Percentiles rank a stretch among this genome's conserved stretches.
These are phyloP conservation scores for Dascillus cervinus DNA, from an alignment of 2,888 invertebrate genomes.

Conservation along the genomic window DNA sequence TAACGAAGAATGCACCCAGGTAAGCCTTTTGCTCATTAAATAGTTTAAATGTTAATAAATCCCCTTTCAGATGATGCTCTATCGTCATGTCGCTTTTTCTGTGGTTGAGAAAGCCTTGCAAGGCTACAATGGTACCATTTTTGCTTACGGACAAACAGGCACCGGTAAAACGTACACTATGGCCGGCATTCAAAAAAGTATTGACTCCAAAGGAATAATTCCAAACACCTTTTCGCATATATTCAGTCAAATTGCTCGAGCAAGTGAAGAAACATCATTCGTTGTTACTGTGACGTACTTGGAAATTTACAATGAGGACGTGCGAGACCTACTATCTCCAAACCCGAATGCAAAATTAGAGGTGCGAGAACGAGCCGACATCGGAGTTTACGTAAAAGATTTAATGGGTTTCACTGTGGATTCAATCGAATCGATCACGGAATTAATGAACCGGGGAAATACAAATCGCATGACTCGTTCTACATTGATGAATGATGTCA, in stretches of 20 bases:
- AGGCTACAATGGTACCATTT: slow-evolving; percentile 93
- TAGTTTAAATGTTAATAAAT: background rate
- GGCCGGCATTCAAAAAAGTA: slow-evolving; percentile 83
- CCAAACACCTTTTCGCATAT: slow-evolving; percentile 99
- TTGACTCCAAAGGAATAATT: slow-evolving; percentile 91
- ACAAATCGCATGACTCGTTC: slow-evolving; percentile 87
- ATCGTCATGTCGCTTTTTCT: slow-evolving; percentile 91
- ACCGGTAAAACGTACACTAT: slow-evolving; percentile 99
- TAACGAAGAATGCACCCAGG: slow-evolving; percentile 76
- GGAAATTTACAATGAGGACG: slow-evolving; percentile 99
- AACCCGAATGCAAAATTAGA: slow-evolving; percentile 81
- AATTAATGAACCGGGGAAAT: slow-evolving; percentile 75
- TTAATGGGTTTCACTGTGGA: slow-evolving; percentile 96
- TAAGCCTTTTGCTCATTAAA: slow-evolving; percentile 32
- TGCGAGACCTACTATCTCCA: slow-evolving; percentile 82
- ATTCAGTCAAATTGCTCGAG: slow-evolving; percentile 94
- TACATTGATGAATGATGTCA: slow-evolving; percentile 96
- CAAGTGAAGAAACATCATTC: slow-evolving; percentile 66
- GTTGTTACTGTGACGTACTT: slow-evolving; percentile 95
- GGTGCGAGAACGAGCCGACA: slow-evolving; percentile 91
- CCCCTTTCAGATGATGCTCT: slow-evolving; percentile 72
- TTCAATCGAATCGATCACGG: slow-evolving; percentile 40
- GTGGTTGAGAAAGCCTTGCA: slow-evolving; percentile 94
- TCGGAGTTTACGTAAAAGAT: slow-evolving; percentile 97
- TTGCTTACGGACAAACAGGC: slow-evolving; percentile 88